phyloP scores from a whole-genome alignment of 2,113 vertebrate species.

The Zosterops japonicus region DNA sequence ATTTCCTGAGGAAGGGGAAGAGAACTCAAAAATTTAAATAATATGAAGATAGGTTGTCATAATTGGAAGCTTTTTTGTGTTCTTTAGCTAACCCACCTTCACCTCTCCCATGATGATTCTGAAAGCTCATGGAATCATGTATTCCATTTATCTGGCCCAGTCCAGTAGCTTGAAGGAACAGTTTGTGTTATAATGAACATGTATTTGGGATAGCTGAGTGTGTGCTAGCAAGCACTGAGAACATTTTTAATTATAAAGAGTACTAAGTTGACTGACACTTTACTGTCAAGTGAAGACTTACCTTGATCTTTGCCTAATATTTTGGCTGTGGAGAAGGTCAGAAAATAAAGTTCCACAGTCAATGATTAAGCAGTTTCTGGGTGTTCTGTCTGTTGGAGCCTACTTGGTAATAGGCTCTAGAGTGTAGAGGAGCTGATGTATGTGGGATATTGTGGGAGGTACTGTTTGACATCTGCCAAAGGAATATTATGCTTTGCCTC shows the following conservation, averaged over 20 bases:
- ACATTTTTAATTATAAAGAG: neutral
- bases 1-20: neutral
- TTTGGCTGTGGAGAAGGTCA: neutral
- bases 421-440: slow-evolving; percentile 42
- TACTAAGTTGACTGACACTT: neutral
- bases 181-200: neutral
- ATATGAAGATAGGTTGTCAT: neutral
- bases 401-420: slow-evolving; percentile 27
- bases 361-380: neutral
- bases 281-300: neutral
- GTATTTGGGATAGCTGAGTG: neutral
- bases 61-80: neutral
- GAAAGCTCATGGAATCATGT: neutral
- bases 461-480: slow-evolving; percentile 60
- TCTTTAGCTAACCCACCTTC: neutral
- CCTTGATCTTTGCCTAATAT: neutral
- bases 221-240: neutral
- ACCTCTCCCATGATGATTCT: neutral
- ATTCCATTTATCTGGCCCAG: neutral
- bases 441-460: slow-evolving; percentile 60
- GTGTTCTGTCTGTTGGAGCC: slow-evolving; percentile 14
- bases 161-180: neutral
- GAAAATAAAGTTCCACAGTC: neutral
- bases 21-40: neutral
- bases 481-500: slow-evolving; percentile 49